Percentiles rank a stretch among this genome's conserved stretches.
These are phyloP conservation scores for Drosophila bocki DNA, from an alignment of 1,140 invertebrate genomes.

Conservation along the genomic window DNA sequence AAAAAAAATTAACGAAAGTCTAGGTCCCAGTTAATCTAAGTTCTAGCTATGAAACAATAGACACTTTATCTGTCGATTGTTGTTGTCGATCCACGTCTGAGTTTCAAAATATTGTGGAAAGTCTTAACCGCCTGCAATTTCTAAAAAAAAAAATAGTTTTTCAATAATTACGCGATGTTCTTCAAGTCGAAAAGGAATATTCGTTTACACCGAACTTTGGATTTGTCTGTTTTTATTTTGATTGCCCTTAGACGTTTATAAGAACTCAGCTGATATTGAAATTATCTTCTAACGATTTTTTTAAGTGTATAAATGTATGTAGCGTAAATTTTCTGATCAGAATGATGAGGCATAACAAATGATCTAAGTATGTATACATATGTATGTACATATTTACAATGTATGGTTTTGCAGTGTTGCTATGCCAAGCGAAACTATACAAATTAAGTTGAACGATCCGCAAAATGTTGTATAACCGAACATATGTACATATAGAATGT, in stretches of 20 bases:
- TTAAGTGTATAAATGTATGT: constrained; percentile 19
- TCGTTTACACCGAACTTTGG: not conserved
- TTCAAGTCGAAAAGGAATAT: not conserved
- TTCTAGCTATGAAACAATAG: too few relatives aligned
- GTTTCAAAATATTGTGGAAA: too few relatives aligned
- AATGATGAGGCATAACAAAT: constrained; percentile 54
- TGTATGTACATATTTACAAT: constrained; percentile 43
- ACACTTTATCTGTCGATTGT: too few relatives aligned
- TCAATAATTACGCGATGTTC: too few relatives aligned
- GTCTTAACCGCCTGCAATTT: too few relatives aligned
- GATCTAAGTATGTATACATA: constrained; percentile 23
- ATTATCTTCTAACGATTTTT: not conserved
- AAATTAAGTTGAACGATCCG: constrained; percentile 61
- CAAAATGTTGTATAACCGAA: constrained; percentile 34
- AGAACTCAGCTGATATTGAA: not conserved
- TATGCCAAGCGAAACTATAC: constrained; percentile 55
- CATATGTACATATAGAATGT: constrained; percentile 10
- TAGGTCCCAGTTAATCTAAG: too few relatives aligned
- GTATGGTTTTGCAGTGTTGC: constrained; percentile 52
- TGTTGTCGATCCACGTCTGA: too few relatives aligned
- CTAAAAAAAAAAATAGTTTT: too few relatives aligned
- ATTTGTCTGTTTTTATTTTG: not conserved
- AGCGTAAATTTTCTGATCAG: constrained; percentile 34
- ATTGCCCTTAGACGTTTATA: not conserved
- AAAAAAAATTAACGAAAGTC: too few relatives aligned